Conservation (phyloP, 2,888 invertebrate species). For the Elysia crispata region DNA sequence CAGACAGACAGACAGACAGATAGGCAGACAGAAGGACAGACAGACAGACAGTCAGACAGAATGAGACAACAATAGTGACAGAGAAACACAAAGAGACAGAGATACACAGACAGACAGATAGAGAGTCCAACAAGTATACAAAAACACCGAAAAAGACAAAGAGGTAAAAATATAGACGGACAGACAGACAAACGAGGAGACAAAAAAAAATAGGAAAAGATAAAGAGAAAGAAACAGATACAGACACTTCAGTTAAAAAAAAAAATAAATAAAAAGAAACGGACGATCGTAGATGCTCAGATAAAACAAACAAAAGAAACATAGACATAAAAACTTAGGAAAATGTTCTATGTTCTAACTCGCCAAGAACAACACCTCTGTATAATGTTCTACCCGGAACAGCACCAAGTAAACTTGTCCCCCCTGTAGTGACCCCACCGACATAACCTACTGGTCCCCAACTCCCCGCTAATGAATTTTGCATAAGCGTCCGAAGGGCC, state of each 20-base stretch:
- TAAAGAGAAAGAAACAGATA: background rate
- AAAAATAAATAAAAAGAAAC: background rate
- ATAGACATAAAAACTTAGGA: background rate
- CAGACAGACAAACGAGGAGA: background rate
- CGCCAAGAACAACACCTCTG: background rate
- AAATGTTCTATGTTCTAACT: background rate
- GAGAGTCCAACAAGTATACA: background rate
- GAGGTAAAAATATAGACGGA: background rate
- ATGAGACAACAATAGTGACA: background rate
- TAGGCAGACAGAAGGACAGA: background rate
- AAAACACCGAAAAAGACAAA: background rate
- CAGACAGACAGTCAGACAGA: conserved; percentile 21
- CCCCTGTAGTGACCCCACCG: too few relatives aligned
- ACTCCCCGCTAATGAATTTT: too few relatives aligned
- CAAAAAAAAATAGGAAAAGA: background rate
- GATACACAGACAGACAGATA: background rate
- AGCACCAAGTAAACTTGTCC: too few relatives aligned
- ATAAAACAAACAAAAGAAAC: background rate
- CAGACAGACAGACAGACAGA: conserved; percentile 16
- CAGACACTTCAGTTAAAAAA: background rate
- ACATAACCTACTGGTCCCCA: too few relatives aligned
- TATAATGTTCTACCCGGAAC: background rate
- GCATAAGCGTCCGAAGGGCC: too few relatives aligned
- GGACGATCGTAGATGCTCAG: too few relatives aligned
- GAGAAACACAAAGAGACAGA: conserved; percentile 2